Evolutionary conservation across 53 echinoderm and acorn worm species (phyloP).

Genomic region (Astropecten irregularis): DNA sequence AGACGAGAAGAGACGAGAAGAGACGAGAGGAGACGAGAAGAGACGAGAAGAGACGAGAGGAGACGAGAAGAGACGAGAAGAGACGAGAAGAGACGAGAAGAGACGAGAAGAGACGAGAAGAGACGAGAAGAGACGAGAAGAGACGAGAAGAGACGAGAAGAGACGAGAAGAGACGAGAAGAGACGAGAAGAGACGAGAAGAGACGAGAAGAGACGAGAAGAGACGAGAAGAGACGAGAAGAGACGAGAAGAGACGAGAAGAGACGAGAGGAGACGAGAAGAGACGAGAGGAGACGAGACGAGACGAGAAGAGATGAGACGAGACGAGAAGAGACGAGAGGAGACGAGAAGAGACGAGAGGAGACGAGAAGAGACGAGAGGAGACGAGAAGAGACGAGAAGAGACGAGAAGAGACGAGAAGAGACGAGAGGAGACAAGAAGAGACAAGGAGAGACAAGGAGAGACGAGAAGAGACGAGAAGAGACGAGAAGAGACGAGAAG

Average conservation of each 20-base stretch:
- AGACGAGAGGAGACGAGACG: too few species aligned
- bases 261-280: too few species aligned
- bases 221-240: too few species aligned
- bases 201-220: neutral
- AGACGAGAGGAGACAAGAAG: neutral
- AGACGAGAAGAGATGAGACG: too few species aligned
- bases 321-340: too few species aligned
- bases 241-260: too few species aligned
- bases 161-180: neutral
- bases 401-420: neutral
- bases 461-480: neutral
- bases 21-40: too few species aligned
- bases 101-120: neutral
- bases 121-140: neutral
- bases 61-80: too few species aligned
- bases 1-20: too few species aligned
- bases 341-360: too few species aligned
- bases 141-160: neutral
- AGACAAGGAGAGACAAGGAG: neutral
- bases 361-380: too few species aligned
- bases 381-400: neutral
- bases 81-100: too few species aligned
- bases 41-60: neutral
- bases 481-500: neutral
- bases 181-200: neutral